Percentiles rank a stretch among this genome's conserved stretches.
Conservation (phyloP, 2,113 vertebrate genomes). For the Salvator merianae region DNA sequence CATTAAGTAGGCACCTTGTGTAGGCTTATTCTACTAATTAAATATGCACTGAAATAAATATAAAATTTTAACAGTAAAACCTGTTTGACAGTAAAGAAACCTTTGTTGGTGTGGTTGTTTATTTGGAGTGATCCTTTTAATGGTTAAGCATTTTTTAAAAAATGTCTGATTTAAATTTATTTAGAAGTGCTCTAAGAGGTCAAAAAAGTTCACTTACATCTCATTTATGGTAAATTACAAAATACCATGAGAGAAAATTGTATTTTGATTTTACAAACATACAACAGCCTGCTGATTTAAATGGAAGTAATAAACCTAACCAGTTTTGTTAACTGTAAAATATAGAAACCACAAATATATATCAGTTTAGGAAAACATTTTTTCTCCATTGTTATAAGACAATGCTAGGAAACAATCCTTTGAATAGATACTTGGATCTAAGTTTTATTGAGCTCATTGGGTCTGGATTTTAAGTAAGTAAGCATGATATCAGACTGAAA, state of each 20-base stretch:
- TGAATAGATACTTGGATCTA: background rate
- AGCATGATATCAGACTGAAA: too few species aligned
- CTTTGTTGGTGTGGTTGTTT: background rate
- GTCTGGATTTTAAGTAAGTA: too few species aligned
- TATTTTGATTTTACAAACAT: background rate
- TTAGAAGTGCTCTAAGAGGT: background rate
- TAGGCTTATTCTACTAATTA: slow-evolving; percentile 3
- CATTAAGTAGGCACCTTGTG: background rate
- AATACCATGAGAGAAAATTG: background rate
- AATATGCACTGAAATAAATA: background rate
- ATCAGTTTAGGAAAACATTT: too few species aligned
- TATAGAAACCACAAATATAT: too few species aligned
- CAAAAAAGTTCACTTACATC: slow-evolving; percentile 8
- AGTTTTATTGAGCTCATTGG: background rate
- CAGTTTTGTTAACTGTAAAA: background rate
- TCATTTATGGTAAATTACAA: slow-evolving; percentile 12
- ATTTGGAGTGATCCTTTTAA: slow-evolving; percentile 20
- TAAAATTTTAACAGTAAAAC: slow-evolving; percentile 1
- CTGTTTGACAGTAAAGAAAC: background rate
- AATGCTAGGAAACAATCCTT: background rate
- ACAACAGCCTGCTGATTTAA: background rate
- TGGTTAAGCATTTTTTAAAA: slow-evolving; percentile 4
- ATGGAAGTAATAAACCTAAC: background rate
- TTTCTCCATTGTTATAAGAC: background rate
- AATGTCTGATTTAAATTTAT: slow-evolving; percentile 4